These are phyloP conservation scores for Diplolepis rosae DNA, from an alignment of 2,888 invertebrate species.

Conservation along the genomic window DNA sequence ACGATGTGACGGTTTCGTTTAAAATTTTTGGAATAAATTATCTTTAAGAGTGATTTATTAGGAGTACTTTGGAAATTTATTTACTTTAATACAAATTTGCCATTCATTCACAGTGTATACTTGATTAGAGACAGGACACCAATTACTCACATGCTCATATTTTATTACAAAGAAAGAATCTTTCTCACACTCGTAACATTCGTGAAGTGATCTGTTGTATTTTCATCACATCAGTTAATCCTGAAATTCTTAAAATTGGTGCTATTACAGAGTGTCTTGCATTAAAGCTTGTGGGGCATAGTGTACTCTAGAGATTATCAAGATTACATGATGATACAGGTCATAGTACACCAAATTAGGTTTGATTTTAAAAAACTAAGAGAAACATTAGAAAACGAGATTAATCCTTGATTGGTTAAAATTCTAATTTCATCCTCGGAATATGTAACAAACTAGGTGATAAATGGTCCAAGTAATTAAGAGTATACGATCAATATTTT, in stretches of 20 bases:
- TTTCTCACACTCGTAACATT: conserved; percentile 55
- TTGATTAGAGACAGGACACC: conserved; percentile 59
- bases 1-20: too few species aligned
- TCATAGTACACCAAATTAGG: conserved; percentile 19
- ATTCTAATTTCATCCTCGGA: neutral
- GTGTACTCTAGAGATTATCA: conserved; percentile 1
- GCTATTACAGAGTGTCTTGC: conserved; percentile 5
- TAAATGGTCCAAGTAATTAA: neutral
- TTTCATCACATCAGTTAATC: conserved; percentile 14
- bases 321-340: conserved; percentile 16
- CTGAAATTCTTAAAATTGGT: conserved; percentile 9
- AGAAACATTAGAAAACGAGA: neutral
- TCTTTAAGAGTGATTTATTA: neutral
- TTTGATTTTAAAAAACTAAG: neutral
- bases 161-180: conserved; percentile 48
- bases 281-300: neutral
- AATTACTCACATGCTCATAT: conserved; percentile 51
- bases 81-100: conserved; percentile 72
- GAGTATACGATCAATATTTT: neutral
- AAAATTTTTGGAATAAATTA: too few species aligned
- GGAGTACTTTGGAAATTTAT: conserved; percentile 63
- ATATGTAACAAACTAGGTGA: neutral
- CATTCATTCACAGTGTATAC: conserved; percentile 66
- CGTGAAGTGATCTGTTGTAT: conserved; percentile 45
- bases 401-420: neutral